Conservation (phyloP, 2,113 vertebrate genomes). For the Ammodytes dubius region DNA sequence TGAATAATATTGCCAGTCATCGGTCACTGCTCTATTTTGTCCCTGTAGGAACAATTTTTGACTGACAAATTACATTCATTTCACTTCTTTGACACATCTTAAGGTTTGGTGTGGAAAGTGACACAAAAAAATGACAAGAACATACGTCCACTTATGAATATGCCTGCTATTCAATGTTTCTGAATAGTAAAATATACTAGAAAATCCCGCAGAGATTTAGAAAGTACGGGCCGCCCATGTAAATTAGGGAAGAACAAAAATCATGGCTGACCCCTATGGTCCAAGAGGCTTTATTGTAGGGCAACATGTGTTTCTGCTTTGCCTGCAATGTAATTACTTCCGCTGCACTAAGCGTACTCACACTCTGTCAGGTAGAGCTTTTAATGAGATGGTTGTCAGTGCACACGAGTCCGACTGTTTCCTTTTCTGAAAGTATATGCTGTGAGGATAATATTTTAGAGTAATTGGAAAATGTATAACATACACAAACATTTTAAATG, state of each 20-base stretch:
- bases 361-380: constrained; percentile 11
- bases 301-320: constrained; percentile 14
- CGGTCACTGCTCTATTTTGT: neutral
- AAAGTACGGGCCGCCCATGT: no score
- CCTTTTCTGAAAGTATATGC: neutral
- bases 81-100: neutral
- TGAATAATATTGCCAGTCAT: neutral
- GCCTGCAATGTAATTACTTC: constrained; percentile 15
- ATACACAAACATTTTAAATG: neutral
- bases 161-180: neutral
- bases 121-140: neutral
- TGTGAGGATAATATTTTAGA: neutral
- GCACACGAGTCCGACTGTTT: constrained; percentile 15
- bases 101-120: neutral
- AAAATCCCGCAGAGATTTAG: no score
- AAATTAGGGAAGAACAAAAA: no score
- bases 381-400: constrained; percentile 45
- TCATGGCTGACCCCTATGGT: no score
- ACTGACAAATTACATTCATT: neutral
- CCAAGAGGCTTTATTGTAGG: no score
- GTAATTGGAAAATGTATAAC: neutral
- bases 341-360: neutral
- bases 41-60: neutral
- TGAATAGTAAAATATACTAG: neutral
- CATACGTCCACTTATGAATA: neutral